These are phyloP conservation scores for Plodia interpunctella DNA, from an alignment of 1,140 invertebrate species.

Conservation along the genomic window DNA sequence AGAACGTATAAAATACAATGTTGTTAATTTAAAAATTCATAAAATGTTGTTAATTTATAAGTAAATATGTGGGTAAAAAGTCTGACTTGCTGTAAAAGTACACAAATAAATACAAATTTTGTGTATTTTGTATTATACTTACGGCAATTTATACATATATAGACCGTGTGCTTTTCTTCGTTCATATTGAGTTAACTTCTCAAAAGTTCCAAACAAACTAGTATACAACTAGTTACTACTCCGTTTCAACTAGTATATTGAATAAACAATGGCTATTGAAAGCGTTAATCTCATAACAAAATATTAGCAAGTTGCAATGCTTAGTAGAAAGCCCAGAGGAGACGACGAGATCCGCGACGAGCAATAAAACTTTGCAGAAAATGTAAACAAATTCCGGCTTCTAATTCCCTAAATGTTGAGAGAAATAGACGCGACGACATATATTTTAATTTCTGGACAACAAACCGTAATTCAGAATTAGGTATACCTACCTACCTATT, in stretches of 20 bases:
- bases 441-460: background rate
- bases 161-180: background rate
- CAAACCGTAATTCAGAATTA: too few relatives aligned
- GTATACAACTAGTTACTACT: background rate
- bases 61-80: too few relatives aligned
- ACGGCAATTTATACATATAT: too few relatives aligned
- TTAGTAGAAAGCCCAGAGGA: background rate
- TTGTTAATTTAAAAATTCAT: too few relatives aligned
- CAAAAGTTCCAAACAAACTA: background rate
- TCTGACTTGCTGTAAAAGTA: too few relatives aligned
- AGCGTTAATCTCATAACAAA: slow-evolving; percentile 19
- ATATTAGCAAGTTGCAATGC: slow-evolving; percentile 16
- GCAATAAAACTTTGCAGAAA: background rate
- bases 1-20: too few relatives aligned
- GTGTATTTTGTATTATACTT: too few relatives aligned
- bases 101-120: too few relatives aligned
- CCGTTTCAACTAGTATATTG: background rate
- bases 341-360: background rate
- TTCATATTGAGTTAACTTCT: background rate
- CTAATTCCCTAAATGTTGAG: background rate
- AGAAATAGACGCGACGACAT: background rate
- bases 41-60: too few relatives aligned
- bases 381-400: background rate
- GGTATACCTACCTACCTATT: too few relatives aligned
- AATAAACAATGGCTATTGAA: slow-evolving; percentile 3